Percentiles rank a stretch among this genome's conserved stretches.
Conservation (phyloP, 2,113 vertebrate species). For the Tursiops truncatus region DNA sequence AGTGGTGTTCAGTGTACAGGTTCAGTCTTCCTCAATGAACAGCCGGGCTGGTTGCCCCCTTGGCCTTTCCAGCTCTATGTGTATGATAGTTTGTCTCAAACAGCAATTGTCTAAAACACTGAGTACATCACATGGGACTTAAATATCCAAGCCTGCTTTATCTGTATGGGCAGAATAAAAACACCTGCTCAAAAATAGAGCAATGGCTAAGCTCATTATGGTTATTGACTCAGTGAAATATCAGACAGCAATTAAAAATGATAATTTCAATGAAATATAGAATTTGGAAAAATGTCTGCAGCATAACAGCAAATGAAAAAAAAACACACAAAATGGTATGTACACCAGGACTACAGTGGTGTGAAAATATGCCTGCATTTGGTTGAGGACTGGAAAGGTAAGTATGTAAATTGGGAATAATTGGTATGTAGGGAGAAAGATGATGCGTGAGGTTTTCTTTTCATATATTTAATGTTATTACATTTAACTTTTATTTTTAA, state of each 20-base stretch:
- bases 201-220: background rate
- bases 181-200: background rate
- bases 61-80: background rate
- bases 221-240: background rate
- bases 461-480: background rate
- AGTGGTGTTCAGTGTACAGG: background rate
- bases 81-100: background rate
- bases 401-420: background rate
- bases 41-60: background rate
- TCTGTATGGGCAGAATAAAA: conserved; percentile 1
- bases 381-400: background rate
- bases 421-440: background rate
- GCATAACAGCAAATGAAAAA: background rate
- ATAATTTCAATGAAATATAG: background rate
- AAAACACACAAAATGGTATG: background rate
- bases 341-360: background rate
- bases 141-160: background rate
- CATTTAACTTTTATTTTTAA: background rate
- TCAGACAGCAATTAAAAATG: background rate
- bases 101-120: background rate
- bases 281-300: background rate
- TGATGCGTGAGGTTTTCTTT: background rate
- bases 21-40: background rate
- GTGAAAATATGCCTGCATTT: background rate
- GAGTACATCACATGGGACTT: background rate